Percentiles rank a stretch among this genome's conserved stretches.
These are phyloP conservation scores for Agapornis roseicollis DNA, from an alignment of 2,113 vertebrate genomes.

Conservation along the genomic window DNA sequence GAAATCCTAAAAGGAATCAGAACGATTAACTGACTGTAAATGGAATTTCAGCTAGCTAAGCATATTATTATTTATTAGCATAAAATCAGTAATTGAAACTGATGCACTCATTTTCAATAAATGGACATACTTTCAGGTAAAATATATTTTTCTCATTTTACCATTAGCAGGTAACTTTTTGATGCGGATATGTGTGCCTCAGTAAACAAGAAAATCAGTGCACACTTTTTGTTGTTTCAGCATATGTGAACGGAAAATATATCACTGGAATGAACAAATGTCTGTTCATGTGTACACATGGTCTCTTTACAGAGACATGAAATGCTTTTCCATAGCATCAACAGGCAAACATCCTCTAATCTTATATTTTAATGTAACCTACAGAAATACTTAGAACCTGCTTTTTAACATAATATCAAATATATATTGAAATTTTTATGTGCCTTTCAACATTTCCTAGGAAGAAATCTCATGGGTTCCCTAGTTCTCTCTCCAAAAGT, in stretches of 20 bases:
- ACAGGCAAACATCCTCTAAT: conserved; percentile 28
- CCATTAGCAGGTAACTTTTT: neutral
- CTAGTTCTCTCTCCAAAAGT: neutral
- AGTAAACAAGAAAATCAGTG: neutral
- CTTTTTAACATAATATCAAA: neutral
- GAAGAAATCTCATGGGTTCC: neutral
- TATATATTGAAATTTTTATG: neutral
- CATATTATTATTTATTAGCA: neutral
- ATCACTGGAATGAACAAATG: neutral
- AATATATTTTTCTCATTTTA: neutral
- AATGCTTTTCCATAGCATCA: neutral
- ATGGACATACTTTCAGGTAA: neutral
- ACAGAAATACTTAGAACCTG: neutral
- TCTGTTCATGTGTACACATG: neutral
- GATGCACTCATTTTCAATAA: neutral
- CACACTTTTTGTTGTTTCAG: neutral
- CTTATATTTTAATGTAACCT: neutral
- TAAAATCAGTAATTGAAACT: neutral
- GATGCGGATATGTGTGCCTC: neutral
- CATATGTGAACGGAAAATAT: neutral
- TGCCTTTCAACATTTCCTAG: conserved; percentile 51
- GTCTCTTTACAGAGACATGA: neutral
- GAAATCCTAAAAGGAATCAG: neutral
- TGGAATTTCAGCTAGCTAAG: neutral
- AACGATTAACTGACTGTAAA: neutral